Evolutionary conservation across 2,888 invertebrate species (phyloP).

Genomic region (Nephrocerus scutellatus): DNA sequence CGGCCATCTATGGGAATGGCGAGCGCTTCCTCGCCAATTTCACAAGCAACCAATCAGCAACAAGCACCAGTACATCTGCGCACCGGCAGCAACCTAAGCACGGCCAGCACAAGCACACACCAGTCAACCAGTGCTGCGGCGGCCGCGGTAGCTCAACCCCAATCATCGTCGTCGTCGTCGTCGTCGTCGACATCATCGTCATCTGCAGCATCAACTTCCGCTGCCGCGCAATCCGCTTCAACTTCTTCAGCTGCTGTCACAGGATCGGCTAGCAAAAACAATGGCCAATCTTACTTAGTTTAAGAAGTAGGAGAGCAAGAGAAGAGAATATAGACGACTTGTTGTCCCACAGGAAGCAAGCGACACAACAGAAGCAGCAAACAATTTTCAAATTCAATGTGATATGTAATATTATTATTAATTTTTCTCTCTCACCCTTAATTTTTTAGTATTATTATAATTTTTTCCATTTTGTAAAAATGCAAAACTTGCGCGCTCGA

Average conservation of each 20-base stretch:
- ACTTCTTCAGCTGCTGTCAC: conserved; percentile 17
- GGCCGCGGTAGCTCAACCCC: conserved; percentile 30
- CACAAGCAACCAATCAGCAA: conserved; percentile 22
- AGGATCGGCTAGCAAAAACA: conserved; percentile 27
- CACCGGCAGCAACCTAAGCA: conserved; percentile 43
- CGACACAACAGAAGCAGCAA: conserved; percentile 4
- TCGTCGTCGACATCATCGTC: too few relatives aligned
- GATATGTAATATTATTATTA: conserved; percentile 26
- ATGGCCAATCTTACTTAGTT: conserved; percentile 45
- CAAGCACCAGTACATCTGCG: conserved; percentile 41
- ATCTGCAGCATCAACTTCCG: conserved; percentile 28
- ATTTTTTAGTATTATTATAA: too few relatives aligned
- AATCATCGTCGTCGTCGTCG: conserved; percentile 11
- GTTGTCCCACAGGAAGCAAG: conserved; percentile 6
- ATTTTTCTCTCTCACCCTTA: neutral
- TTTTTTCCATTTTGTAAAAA: too few relatives aligned
- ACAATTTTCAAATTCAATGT: conserved; percentile 34
- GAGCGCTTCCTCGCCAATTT: conserved; percentile 7
- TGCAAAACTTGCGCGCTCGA: too few relatives aligned
- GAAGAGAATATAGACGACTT: conserved; percentile 1
- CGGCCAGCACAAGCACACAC: conserved; percentile 43
- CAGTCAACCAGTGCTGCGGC: conserved; percentile 41
- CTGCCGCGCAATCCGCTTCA: conserved; percentile 22
- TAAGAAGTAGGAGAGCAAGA: conserved; percentile 23
- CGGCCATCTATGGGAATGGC: conserved; percentile 25